Evolutionary conservation across 2,888 invertebrate species (phyloP).

Genomic region (Diaphora mendica): DNA sequence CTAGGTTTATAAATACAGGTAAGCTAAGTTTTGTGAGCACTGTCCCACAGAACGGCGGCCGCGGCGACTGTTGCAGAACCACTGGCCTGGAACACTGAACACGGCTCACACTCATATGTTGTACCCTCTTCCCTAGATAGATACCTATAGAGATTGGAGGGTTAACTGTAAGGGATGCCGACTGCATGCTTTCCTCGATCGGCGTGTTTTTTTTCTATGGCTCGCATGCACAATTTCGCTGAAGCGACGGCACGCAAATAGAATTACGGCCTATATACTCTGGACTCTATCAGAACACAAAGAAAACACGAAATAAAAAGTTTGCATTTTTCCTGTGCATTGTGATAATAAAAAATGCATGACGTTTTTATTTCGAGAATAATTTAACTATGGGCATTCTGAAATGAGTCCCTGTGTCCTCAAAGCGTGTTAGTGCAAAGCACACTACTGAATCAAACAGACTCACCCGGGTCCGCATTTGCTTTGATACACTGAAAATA

Average conservation of each 20-base stretch:
- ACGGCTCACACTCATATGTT: slow-evolving; percentile 66
- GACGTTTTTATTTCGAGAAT: background rate
- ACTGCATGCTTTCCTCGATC: slow-evolving; percentile 37
- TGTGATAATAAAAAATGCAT: background rate
- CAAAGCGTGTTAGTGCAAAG: slow-evolving; percentile 63
- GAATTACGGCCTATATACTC: slow-evolving; percentile 20
- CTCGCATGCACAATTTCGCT: slow-evolving; percentile 49
- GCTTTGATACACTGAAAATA: slow-evolving; percentile 84
- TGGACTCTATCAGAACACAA: background rate
- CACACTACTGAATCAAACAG: slow-evolving; percentile 62
- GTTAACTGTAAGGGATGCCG: slow-evolving; percentile 38
- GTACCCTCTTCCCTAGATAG: slow-evolving; percentile 55
- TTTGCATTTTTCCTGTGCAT: background rate
- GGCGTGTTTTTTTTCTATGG: slow-evolving; percentile 38
- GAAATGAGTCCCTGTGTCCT: slow-evolving; percentile 18
- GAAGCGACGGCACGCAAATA: slow-evolving; percentile 39
- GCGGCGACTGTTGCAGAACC: slow-evolving; percentile 74
- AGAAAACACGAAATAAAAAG: background rate
- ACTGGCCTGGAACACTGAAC: slow-evolving; percentile 83
- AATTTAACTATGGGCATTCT: background rate
- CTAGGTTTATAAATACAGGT: slow-evolving; percentile 45
- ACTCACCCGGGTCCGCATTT: slow-evolving; percentile 82
- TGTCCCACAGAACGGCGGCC: slow-evolving; percentile 62
- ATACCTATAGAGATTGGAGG: slow-evolving; percentile 52
- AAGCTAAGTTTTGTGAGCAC: slow-evolving; percentile 54